These are phyloP conservation scores for Drosophila bifasciata DNA, from an alignment of 1,140 invertebrate genomes.

Conservation along the genomic window DNA sequence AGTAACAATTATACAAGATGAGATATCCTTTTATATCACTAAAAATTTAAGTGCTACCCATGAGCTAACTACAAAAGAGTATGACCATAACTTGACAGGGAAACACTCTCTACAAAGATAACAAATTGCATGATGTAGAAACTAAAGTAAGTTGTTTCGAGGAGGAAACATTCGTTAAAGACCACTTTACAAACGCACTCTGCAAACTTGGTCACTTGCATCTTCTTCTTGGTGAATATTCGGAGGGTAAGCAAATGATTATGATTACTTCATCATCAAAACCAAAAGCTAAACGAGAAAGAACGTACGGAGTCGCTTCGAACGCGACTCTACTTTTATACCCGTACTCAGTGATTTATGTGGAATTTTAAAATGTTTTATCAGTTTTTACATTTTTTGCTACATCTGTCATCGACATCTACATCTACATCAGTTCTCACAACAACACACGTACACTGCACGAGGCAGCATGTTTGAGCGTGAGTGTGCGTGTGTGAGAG, in stretches of 20 bases:
- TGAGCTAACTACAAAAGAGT: conserved; percentile 7
- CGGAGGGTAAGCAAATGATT: conserved; percentile 89
- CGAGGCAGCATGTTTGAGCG: no score
- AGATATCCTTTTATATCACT: conserved; percentile 37
- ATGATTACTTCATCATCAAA: no score
- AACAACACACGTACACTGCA: no score
- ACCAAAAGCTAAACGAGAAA: no score
- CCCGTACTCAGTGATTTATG: no score
- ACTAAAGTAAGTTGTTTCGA: neutral
- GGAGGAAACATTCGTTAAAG: conserved; percentile 2
- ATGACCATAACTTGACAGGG: neutral
- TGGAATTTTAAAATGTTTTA: no score
- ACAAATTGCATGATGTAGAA: conserved; percentile 22
- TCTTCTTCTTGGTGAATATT: conserved; percentile 94
- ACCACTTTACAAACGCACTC: conserved; percentile 88
- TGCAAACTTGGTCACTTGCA: conserved; percentile 97
- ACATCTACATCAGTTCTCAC: no score
- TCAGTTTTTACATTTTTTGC: no score
- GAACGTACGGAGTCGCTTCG: no score
- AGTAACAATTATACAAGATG: conserved; percentile 53
- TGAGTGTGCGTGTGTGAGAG: no score
- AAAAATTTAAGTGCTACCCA: conserved; percentile 15
- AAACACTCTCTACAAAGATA: conserved; percentile 5
- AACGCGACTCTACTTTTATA: no score
- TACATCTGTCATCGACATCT: no score